A percentile compares a stretch with the other conserved stretches of the same genome.
Evolutionary conservation across 2,888 invertebrate species (phyloP).

Genomic region (Odontomyia ornata): DNA sequence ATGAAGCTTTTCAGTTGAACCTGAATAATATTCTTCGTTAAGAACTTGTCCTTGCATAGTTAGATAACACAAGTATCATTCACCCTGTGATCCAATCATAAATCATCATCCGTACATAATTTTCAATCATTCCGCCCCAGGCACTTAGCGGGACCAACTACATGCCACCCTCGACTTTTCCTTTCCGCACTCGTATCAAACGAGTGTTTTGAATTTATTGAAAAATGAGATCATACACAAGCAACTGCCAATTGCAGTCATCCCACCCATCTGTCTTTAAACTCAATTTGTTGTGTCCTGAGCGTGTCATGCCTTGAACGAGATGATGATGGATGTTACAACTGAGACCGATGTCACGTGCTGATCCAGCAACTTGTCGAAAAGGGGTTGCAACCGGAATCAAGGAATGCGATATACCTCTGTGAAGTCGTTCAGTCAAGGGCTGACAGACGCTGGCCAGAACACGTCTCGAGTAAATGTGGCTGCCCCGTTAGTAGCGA

Average conservation of each 20-base stretch:
- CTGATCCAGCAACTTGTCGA: constrained; percentile 11
- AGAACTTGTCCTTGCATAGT: too few species aligned
- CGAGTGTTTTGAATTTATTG: constrained; percentile 40
- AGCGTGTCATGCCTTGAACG: constrained; percentile 35
- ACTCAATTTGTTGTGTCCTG: constrained; percentile 39
- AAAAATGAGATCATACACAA: constrained; percentile 38
- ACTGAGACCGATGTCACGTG: constrained; percentile 48
- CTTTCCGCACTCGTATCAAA: background rate
- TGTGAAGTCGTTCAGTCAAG: background rate
- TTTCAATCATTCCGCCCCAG: constrained; percentile 7
- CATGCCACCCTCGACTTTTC: constrained; percentile 9
- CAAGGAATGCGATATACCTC: background rate
- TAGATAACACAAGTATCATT: background rate
- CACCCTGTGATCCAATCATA: constrained; percentile 18
- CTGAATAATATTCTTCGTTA: too few species aligned
- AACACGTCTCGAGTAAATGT: background rate
- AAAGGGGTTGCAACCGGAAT: background rate
- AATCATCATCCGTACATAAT: background rate
- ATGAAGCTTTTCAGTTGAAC: too few species aligned
- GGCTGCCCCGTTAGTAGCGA: background rate
- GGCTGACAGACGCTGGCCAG: background rate
- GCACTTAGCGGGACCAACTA: background rate
- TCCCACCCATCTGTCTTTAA: constrained; percentile 41
- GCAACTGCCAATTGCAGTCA: constrained; percentile 43
- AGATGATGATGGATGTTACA: constrained; percentile 47